Percentiles rank a stretch among this genome's conserved stretches.
phyloP scores from a whole-genome alignment of 2,113 vertebrate genomes.

The Lamprologus lemairii region DNA sequence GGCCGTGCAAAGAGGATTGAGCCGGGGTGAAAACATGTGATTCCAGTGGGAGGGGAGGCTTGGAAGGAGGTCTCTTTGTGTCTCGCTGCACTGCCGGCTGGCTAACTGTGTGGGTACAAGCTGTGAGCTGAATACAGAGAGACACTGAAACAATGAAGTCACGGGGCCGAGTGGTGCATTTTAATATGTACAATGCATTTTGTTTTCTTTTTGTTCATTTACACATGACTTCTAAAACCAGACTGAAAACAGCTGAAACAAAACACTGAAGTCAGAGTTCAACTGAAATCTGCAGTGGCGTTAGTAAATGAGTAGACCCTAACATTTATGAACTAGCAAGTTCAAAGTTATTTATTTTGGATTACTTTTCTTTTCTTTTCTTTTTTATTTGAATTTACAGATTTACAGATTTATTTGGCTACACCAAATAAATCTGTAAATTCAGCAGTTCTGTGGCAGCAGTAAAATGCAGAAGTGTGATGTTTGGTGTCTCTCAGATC shows the following conservation, averaged over 20 bases:
- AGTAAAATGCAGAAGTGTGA: background rate
- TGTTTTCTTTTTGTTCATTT: background rate
- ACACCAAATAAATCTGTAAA: background rate
- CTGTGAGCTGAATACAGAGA: constrained; percentile 40
- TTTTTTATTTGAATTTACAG: no score
- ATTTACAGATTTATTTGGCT: no score
- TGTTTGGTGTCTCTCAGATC: background rate
- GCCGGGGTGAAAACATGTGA: constrained; percentile 26
- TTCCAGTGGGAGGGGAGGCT: constrained; percentile 9
- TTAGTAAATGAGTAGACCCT: background rate
- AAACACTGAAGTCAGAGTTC: background rate
- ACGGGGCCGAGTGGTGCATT: background rate
- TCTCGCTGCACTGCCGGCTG: background rate
- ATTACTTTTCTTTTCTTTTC: background rate
- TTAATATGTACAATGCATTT: background rate
- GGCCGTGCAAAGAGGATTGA: fast-evolving
- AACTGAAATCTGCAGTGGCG: fast-evolving
- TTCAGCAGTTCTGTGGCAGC: background rate
- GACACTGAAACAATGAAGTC: background rate
- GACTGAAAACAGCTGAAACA: background rate
- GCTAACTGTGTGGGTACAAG: constrained; percentile 4
- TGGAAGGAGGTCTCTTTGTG: constrained; percentile 26
- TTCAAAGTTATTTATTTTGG: background rate
- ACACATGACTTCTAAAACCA: background rate
- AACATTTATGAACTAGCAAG: background rate